Evolutionary conservation across 2,113 vertebrate species (phyloP).

Genomic region (Mus spicilegus): DNA sequence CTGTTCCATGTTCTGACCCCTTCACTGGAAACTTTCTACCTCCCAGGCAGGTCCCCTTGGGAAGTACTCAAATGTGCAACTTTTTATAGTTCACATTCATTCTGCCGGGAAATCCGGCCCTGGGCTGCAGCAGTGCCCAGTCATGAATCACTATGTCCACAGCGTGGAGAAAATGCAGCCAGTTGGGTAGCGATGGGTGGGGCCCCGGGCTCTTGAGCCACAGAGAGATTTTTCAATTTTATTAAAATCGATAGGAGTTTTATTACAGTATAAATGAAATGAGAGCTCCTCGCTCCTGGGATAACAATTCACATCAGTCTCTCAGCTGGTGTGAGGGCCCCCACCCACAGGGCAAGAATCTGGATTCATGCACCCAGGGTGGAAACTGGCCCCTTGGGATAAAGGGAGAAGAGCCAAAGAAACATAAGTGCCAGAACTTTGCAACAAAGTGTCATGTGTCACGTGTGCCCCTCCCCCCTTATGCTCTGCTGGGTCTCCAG

Average conservation of each 20-base stretch:
- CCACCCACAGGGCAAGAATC: fast-evolving
- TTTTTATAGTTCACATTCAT: constrained; percentile 65
- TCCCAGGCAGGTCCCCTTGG: not conserved
- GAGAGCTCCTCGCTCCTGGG: constrained; percentile 80
- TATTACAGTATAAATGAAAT: constrained; percentile 87
- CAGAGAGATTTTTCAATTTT: constrained; percentile 86
- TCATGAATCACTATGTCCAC: fast-evolving
- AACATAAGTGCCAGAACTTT: not conserved
- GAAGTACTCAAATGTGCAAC: constrained; percentile 23
- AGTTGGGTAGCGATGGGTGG: constrained; percentile 76
- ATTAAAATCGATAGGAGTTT: constrained; percentile 88
- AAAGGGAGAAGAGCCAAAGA: not conserved
- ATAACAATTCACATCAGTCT: constrained; percentile 63
- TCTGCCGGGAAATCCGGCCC: constrained; percentile 34
- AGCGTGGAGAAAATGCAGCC: constrained; percentile 64
- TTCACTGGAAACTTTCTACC: not conserved
- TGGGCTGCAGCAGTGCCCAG: not conserved
- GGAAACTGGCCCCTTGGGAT: not conserved
- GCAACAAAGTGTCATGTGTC: not conserved
- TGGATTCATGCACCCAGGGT: not conserved
- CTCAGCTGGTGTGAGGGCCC: not conserved
- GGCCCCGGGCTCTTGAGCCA: constrained; percentile 82
- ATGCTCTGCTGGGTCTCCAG: not conserved
- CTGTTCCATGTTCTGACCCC: not conserved
- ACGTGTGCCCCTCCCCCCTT: not conserved